Evolutionary conservation across 2,888 invertebrate species (phyloP).

Genomic region (Drosophila meridiana): DNA sequence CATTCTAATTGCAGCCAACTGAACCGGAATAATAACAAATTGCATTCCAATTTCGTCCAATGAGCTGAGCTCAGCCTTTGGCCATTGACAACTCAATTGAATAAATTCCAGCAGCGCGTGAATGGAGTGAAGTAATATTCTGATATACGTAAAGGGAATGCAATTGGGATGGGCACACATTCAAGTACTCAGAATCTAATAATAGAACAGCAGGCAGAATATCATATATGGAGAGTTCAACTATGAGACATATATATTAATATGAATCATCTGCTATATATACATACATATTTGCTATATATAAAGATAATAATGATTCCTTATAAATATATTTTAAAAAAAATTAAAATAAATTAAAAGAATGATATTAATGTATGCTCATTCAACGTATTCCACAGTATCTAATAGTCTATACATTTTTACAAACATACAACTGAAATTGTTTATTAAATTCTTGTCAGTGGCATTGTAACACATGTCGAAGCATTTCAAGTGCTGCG

Average conservation of each 20-base stretch:
- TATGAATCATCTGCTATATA: background rate
- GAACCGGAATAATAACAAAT: constrained; percentile 20
- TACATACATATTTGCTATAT: too few species aligned
- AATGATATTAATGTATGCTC: too few species aligned
- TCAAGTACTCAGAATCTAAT: too few species aligned
- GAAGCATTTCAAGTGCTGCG: constrained; percentile 17
- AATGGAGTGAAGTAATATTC: too few species aligned
- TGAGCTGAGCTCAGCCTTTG: background rate
- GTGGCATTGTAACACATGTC: constrained; percentile 26
- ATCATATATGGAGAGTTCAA: too few species aligned
- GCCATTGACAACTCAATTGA: background rate
- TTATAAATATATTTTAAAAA: too few species aligned
- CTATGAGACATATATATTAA: background rate
- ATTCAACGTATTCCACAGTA: background rate
- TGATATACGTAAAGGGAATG: too few species aligned
- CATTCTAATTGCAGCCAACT: constrained; percentile 8
- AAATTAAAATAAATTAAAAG: too few species aligned
- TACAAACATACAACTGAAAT: background rate
- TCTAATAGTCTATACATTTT: background rate
- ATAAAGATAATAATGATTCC: too few species aligned
- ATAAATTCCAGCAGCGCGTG: background rate
- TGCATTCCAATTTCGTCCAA: background rate
- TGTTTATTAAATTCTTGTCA: constrained; percentile 23
- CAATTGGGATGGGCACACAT: background rate
- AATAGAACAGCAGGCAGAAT: too few species aligned